These are phyloP conservation scores for Lucifuga dentata DNA, from an alignment of 2,113 vertebrate genomes.

Conservation along the genomic window DNA sequence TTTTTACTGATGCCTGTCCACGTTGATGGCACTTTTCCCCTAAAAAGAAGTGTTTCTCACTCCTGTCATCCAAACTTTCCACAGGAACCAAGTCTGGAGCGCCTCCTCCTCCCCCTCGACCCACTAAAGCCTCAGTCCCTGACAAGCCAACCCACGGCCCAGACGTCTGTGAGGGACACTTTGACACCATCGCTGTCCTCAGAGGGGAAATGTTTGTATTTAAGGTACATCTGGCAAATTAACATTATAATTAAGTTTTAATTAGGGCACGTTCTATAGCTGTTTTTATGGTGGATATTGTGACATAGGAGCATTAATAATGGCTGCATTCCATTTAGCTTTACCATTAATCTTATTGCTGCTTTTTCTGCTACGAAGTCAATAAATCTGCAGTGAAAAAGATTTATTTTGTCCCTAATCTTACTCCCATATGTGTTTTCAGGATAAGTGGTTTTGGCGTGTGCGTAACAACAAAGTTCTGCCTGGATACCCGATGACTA, in stretches of 20 bases:
- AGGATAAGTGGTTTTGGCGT: slow-evolving; percentile 92
- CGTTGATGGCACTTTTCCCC: no score
- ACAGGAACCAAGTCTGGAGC: slow-evolving; percentile 76
- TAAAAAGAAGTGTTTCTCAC: not conserved
- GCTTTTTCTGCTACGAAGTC: no score
- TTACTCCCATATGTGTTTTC: slow-evolving; percentile 25
- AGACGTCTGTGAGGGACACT: slow-evolving; percentile 90
- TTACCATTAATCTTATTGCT: no score
- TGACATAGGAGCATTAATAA: no score
- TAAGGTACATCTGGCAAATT: slow-evolving; percentile 81
- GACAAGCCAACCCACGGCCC: slow-evolving; percentile 79
- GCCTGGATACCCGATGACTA: slow-evolving; percentile 89
- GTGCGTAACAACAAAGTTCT: slow-evolving; percentile 89
- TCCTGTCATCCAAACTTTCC: not conserved
- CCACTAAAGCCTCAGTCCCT: slow-evolving; percentile 74
- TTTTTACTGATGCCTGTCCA: no score
- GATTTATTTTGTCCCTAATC: no score
- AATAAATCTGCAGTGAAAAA: no score
- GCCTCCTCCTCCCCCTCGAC: slow-evolving; percentile 74
- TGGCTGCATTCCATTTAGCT: no score
- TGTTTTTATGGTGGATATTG: no score
- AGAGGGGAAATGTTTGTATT: slow-evolving; percentile 94
- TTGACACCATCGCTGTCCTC: slow-evolving; percentile 90
- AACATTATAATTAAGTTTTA: no score
- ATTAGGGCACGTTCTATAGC: no score